Conservation (phyloP, 2,888 invertebrate species). For the Mechanitis messenoides region DNA sequence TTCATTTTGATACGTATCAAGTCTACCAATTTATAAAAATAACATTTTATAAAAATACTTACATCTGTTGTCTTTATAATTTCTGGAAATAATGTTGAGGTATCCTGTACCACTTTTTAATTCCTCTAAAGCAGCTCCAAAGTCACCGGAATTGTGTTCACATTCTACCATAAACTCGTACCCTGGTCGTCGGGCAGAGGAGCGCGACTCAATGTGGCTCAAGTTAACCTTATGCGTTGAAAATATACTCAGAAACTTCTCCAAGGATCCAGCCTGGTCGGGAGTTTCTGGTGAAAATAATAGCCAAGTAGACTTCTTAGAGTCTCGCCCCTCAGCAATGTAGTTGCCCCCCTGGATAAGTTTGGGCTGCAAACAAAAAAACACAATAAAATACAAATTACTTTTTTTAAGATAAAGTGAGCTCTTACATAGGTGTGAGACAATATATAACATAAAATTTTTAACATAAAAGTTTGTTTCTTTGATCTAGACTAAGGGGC, state of each 20-base stretch:
- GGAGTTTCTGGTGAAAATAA: conserved; percentile 90
- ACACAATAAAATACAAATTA: background rate
- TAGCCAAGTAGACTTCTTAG: conserved; percentile 85
- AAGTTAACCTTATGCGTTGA: conserved; percentile 89
- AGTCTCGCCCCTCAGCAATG: conserved; percentile 86
- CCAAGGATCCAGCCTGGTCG: conserved; percentile 91
- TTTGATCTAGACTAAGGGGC: too few species aligned
- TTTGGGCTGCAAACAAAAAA: conserved; percentile 78
- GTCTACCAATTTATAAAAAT: too few species aligned
- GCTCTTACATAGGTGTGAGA: background rate
- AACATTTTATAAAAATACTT: conserved; percentile 34
- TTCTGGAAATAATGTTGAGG: conserved; percentile 91
- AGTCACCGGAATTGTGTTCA: conserved; percentile 83
- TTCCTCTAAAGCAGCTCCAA: conserved; percentile 85
- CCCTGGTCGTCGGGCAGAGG: conserved; percentile 85
- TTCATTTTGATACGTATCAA: too few species aligned
- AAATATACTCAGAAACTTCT: conserved; percentile 91
- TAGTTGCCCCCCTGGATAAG: conserved; percentile 89
- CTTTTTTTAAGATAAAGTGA: background rate
- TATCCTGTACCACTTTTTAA: conserved; percentile 84
- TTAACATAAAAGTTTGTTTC: too few species aligned
- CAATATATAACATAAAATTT: too few species aligned
- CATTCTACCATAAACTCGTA: conserved; percentile 98
- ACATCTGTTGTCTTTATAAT: conserved; percentile 88
- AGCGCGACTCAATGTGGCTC: conserved; percentile 93